Base-by-base conservation (phyloP, 2,797 vertebrate genomes). In the Sarcoramphus papa region DNA sequence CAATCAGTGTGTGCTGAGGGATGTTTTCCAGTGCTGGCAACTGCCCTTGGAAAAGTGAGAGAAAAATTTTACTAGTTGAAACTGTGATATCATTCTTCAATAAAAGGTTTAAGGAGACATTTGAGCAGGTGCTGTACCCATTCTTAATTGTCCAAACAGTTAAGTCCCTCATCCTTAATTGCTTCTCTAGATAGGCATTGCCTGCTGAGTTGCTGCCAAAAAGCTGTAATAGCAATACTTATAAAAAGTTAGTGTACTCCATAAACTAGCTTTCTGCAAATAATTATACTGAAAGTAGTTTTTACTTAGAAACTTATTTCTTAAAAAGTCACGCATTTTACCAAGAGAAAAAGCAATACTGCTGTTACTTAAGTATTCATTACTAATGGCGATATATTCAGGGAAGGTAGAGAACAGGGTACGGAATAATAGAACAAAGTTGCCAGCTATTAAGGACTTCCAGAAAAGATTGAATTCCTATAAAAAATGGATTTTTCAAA, bases 1-100 rank as follows among this genome's bases (percentile, higher is more conserved):
- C 87, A 87, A 92, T 95, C 93, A 95, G 30, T 37, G 43, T 90
- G 53, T 94, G 95, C 10, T 70, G 77, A 63, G 90, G 75, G 14
- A 68, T 3, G 22, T 92, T 82, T 69, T 40, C 80, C 41, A 84
- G 47, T 21, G 85, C 48, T 81, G 21, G 37, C 72, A 33, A 14
- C 10, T 27, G 76, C 59, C 47, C 92, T 93, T 92, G 74, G 92
- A 85, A 92, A 87, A 85, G 47, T 40, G 65, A 97, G 30, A 94
- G 28, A 69, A 74, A 92, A 86, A 70, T 43, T 53, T 90, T 67
- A 65, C n/a, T 74, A 35, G 40, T 45, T 80, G 23, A 27, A 92
- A 91, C 31, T 60, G 47, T 90, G 67, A 40, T 47, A 57, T 7
- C 37, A 53, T 93, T 72, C 37, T 90, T 75, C 68, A 88, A 25